These are phyloP conservation scores for Scaptomyza reducta DNA, from an alignment of 2,888 invertebrate species.

Conservation along the genomic window DNA sequence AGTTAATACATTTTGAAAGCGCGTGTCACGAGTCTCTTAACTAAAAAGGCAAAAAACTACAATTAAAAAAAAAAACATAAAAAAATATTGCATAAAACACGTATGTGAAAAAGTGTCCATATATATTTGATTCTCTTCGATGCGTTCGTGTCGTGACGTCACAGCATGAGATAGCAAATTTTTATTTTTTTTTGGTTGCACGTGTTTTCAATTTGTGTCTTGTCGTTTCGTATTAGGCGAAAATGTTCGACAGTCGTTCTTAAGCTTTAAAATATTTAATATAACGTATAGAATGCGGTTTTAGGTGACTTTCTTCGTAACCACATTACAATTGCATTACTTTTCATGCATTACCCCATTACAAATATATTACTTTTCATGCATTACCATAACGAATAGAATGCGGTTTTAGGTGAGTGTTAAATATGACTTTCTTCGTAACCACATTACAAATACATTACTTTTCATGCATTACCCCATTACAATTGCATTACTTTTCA, in stretches of 20 bases:
- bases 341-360: too few relatives aligned
- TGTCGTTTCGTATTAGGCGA: too few relatives aligned
- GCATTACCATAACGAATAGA: neutral
- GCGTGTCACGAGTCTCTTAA: constrained; percentile 2
- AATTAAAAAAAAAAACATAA: too few relatives aligned
- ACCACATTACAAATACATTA: too few relatives aligned
- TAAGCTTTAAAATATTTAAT: too few relatives aligned
- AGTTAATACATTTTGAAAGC: neutral
- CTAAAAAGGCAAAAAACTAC: neutral
- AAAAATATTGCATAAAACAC: neutral
- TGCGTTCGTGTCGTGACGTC: neutral
- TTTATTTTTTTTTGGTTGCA: neutral
- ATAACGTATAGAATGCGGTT: neutral
- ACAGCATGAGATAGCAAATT: neutral
- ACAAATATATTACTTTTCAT: too few relatives aligned
- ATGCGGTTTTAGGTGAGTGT: neutral
- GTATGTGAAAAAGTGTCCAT: constrained; percentile 4
- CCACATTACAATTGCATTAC: too few relatives aligned
- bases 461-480: too few relatives aligned
- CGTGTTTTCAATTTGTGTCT: constrained; percentile 1
- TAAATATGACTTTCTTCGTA: neutral
- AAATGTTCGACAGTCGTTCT: too few relatives aligned
- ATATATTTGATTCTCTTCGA: neutral
- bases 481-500: too few relatives aligned
- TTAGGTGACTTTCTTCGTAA: neutral